These are phyloP conservation scores for Orestias chungarensis DNA, from an alignment of 2,797 vertebrate genomes.

Conservation along the genomic window DNA sequence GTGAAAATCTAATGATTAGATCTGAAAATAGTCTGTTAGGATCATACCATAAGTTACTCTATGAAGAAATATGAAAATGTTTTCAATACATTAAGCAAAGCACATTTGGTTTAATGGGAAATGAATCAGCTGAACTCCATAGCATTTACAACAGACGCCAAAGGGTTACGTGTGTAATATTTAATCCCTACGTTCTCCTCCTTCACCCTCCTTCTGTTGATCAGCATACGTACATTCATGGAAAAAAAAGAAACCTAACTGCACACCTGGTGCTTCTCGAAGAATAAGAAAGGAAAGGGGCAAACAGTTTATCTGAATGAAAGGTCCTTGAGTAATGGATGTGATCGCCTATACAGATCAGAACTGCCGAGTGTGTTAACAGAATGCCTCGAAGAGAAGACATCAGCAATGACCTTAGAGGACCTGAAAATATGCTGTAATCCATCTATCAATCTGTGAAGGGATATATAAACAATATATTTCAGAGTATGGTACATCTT, in stretches of 20 bases:
- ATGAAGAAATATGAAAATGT: background rate
- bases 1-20: background rate
- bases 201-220: background rate
- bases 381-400: background rate
- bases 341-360: background rate
- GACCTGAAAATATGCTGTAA: too few relatives aligned
- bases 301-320: background rate
- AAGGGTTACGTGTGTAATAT: background rate
- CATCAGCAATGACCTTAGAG: background rate
- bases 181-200: background rate
- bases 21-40: background rate
- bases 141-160: background rate
- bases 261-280: background rate
- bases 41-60: background rate
- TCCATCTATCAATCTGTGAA: too few relatives aligned
- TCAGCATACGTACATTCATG: background rate
- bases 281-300: background rate
- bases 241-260: background rate
- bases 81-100: background rate
- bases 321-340: background rate
- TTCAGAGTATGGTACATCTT: too few relatives aligned
- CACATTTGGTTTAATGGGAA: background rate
- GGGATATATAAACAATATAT: too few relatives aligned
- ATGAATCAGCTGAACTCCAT: background rate
- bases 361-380: background rate